Evolutionary conservation across 2,797 vertebrate species (phyloP), one percentile per base, ranked within the genome.

Genomic region (Liparis tanakae): DNA sequence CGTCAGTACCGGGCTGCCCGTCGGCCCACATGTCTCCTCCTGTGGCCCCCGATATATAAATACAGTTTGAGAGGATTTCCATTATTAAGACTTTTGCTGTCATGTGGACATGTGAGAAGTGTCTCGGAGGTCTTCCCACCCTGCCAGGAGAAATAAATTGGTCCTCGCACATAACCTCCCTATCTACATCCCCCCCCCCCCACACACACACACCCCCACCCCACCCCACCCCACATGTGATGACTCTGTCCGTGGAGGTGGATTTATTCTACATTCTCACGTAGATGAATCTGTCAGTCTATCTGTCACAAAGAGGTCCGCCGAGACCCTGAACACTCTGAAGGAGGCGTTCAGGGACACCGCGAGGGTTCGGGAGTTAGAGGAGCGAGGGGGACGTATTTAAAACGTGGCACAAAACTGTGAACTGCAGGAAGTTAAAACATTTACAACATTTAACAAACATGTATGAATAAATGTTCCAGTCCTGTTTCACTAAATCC

Each of bases 141-240:
- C 81, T 85, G 83, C 81, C 85, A 82, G 34, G 77, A 76, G 25
- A 83, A 91, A 89, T 86, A 89, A 89, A 89, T 89, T 88, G 85
- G 75, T 79, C 85, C 78, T 85, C 62, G 33, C 85, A 85, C 80
- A 58, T 86, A 82, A 87, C 87, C 75, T 87, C 70, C 77, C 81
- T 58, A 79, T 86, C 77, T 85, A 67, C 81, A 81, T 88, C 73
- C 73, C 70, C 37, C 82, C 82, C 43, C 30, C 22, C 78, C 74
- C 72, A 13, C 51, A n/a, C n/a, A n/a, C n/a, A n/a, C n/a, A n/a
- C n/a, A n/a, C 13, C 68, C 10, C 48, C 6, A 13, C 34, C 61
- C 1, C 57, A 68, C 10, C 48, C 4, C 17, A 30, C 61, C 1
- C 57, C 25, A 0, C 1, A 75, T 87, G 82, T 83, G 85, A 84